A percentile compares a stretch with the other conserved stretches of the same genome.
These are phyloP conservation scores for Lasioglossum vierecki DNA, from an alignment of 2,888 invertebrate species.

Conservation along the genomic window DNA sequence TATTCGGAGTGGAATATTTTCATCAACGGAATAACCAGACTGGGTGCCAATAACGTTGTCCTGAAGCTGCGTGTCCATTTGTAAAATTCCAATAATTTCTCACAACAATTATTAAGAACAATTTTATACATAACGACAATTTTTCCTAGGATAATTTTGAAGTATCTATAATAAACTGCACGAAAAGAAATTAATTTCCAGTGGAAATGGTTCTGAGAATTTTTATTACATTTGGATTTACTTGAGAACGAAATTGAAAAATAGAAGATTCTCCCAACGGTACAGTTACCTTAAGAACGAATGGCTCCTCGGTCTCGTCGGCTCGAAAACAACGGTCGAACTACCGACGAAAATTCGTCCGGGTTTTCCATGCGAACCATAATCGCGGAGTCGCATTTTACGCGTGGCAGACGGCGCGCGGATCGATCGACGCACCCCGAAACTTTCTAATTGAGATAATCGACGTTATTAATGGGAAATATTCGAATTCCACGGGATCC, in stretches of 20 bases:
- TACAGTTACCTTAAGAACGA: background rate
- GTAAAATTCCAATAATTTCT: background rate
- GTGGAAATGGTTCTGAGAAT: too few species aligned
- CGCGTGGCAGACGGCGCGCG: background rate
- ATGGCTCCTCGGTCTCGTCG: background rate
- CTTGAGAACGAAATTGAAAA: too few species aligned
- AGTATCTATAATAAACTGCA: too few species aligned
- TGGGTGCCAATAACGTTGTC: constrained; percentile 45
- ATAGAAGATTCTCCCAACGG: too few species aligned
- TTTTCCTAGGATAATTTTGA: too few species aligned
- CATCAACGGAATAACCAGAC: constrained; percentile 45
- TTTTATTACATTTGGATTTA: too few species aligned
- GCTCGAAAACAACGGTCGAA: background rate
- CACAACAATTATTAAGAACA: too few species aligned
- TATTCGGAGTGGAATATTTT: constrained; percentile 53
- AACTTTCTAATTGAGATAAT: constrained; percentile 32
- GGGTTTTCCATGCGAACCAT: background rate
- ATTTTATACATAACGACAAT: too few species aligned
- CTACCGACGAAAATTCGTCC: background rate
- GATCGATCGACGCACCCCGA: background rate
- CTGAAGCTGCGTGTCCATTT: background rate
- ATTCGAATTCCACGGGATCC: constrained; percentile 46
- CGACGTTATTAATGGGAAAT: constrained; percentile 32
- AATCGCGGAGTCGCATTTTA: background rate
- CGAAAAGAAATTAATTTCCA: too few species aligned